Percentiles rank a stretch among this genome's conserved stretches.
phyloP scores from a whole-genome alignment of 64 coral and sea anemone species.

The Stylophora pistillata region DNA sequence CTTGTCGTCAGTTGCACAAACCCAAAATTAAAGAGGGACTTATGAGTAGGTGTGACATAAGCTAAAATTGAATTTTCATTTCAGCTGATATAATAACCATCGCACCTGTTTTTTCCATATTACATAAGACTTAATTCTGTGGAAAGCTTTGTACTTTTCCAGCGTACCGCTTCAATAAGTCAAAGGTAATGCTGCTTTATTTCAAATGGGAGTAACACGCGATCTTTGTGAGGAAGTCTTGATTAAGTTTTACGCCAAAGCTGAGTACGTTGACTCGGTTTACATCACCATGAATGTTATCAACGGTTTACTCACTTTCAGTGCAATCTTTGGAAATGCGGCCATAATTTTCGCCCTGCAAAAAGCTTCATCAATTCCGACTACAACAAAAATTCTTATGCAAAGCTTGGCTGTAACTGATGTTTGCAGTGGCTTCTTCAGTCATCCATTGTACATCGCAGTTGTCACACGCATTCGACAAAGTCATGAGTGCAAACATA shows the following conservation, averaged over 20 bases:
- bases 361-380: constrained; percentile 6
- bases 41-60: no score
- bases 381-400: not conserved
- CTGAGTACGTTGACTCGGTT: not conserved
- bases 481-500: not conserved
- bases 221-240: not conserved
- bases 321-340: not conserved
- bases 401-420: not conserved
- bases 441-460: constrained; percentile 23
- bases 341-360: constrained; percentile 6
- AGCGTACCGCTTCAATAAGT: no score
- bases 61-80: no score
- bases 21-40: no score
- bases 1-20: no score
- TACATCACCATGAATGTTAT: not conserved
- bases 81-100: no score
- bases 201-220: constrained; percentile 8
- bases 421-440: not conserved
- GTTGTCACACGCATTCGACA: not conserved
- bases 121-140: no score
- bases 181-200: not conserved
- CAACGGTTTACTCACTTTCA: constrained; percentile 8
- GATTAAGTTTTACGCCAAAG: not conserved
- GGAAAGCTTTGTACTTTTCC: no score
- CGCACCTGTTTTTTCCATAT: no score